Percentiles rank a stretch among this genome's conserved stretches.
phyloP scores from a whole-genome alignment of 2,888 invertebrate species.

The Drosophila merina region DNA sequence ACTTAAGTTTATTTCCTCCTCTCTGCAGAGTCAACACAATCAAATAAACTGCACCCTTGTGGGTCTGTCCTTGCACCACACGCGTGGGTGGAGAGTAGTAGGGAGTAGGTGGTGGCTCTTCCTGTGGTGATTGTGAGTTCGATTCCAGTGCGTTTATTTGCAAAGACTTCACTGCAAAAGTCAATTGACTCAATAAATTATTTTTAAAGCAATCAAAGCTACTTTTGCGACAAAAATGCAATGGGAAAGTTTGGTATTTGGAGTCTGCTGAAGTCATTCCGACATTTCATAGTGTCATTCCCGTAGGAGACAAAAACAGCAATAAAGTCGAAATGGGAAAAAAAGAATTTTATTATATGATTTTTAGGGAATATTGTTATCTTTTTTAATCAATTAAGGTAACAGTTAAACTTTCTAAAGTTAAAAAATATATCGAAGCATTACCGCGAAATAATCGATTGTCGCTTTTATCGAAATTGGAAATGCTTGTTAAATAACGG shows the following conservation, averaged over 20 bases:
- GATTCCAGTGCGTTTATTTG: slow-evolving; percentile 78
- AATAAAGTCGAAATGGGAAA: no score
- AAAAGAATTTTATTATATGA: no score
- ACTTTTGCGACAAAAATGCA: slow-evolving; percentile 71
- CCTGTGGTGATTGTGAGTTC: slow-evolving; percentile 62
- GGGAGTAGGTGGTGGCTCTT: not conserved
- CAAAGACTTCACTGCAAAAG: slow-evolving; percentile 65
- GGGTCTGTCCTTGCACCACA: not conserved
- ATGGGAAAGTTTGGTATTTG: slow-evolving; percentile 48
- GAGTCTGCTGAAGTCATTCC: slow-evolving; percentile 17
- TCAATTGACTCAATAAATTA: slow-evolving; percentile 81
- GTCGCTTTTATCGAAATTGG: no score
- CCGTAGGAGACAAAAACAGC: not conserved
- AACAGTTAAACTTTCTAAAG: no score
- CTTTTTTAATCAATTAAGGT: no score
- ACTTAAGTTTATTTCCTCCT: slow-evolving; percentile 60
- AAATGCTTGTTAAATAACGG: no score
- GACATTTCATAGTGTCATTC: slow-evolving; percentile 2
- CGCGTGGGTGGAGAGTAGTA: no score
- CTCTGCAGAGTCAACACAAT: slow-evolving; percentile 66
- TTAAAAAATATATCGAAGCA: no score
- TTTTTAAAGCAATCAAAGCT: slow-evolving; percentile 78
- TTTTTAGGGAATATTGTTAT: no score
- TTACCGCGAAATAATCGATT: no score
- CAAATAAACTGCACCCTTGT: slow-evolving; percentile 35